phyloP scores from a whole-genome alignment of 2,113 vertebrate genomes.

The Ochotona curzoniae region DNA sequence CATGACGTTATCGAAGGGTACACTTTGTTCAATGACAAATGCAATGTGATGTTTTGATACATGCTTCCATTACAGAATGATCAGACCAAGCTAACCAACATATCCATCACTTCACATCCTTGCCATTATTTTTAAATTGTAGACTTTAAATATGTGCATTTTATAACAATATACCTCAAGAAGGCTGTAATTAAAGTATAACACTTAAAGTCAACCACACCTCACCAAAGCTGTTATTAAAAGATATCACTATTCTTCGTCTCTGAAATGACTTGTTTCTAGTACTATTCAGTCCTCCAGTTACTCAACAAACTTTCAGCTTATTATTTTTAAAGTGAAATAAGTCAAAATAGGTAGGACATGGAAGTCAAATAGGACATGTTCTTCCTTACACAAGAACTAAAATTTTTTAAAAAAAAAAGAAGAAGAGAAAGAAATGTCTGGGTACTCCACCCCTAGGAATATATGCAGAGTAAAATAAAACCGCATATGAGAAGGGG shows the following conservation, averaged over 20 bases:
- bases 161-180: background rate
- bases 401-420: too few species aligned
- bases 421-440: too few species aligned
- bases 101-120: background rate
- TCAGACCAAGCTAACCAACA: background rate
- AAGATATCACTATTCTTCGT: background rate
- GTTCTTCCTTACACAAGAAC: too few species aligned
- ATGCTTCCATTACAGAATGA: too few species aligned
- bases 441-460: too few species aligned
- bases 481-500: too few species aligned
- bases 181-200: too few species aligned
- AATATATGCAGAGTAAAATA: too few species aligned
- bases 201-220: background rate
- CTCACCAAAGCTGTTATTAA: slow-evolving; percentile 15
- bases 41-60: background rate
- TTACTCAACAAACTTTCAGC: background rate
- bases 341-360: too few species aligned
- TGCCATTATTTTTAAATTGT: background rate
- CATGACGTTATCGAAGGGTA: background rate
- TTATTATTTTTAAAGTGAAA: too few species aligned
- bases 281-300: slow-evolving; percentile 19
- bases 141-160: background rate
- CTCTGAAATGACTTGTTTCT: slow-evolving; percentile 36
- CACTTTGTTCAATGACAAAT: background rate
- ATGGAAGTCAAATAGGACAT: too few species aligned